Conservation (phyloP, 2,888 invertebrate genomes). For the Dyspetes luteomarginatus region DNA sequence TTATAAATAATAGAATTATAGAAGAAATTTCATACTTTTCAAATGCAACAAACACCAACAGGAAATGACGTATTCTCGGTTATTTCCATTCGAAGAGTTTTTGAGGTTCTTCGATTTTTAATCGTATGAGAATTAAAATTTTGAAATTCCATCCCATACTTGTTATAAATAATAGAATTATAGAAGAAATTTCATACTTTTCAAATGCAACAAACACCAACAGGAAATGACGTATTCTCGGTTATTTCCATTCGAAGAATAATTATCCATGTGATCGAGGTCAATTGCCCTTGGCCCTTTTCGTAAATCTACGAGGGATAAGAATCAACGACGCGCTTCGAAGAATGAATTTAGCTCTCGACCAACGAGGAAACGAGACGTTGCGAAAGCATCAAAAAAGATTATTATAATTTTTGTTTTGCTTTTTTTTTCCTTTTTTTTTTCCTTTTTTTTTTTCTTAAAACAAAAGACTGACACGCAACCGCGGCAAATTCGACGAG, state of each 20-base stretch:
- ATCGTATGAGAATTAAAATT: too few species aligned
- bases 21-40: too few species aligned
- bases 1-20: too few species aligned
- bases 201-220: constrained; percentile 41
- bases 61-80: too few species aligned
- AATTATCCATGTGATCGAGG: constrained; percentile 37
- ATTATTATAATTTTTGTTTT: too few species aligned
- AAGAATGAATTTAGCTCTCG: constrained; percentile 17
- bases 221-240: constrained; percentile 10
- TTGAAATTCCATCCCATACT: neutral
- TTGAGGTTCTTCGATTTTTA: too few species aligned
- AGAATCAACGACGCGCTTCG: constrained; percentile 11
- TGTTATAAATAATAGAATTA: too few species aligned
- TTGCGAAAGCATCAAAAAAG: constrained; percentile 20
- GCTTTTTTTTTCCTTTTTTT: constrained; percentile 2
- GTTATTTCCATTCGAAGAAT: neutral
- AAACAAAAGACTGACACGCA: constrained; percentile 3
- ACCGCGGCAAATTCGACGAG: constrained; percentile 1
- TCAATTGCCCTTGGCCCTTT: constrained; percentile 60
- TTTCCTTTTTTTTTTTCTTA: neutral
- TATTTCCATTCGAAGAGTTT: too few species aligned
- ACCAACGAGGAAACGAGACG: constrained; percentile 40
- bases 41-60: too few species aligned
- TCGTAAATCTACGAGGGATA: constrained; percentile 38
- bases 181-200: too few species aligned